Evolutionary conservation across 2,888 invertebrate species (phyloP).

Genomic region (Lottia scabra): DNA sequence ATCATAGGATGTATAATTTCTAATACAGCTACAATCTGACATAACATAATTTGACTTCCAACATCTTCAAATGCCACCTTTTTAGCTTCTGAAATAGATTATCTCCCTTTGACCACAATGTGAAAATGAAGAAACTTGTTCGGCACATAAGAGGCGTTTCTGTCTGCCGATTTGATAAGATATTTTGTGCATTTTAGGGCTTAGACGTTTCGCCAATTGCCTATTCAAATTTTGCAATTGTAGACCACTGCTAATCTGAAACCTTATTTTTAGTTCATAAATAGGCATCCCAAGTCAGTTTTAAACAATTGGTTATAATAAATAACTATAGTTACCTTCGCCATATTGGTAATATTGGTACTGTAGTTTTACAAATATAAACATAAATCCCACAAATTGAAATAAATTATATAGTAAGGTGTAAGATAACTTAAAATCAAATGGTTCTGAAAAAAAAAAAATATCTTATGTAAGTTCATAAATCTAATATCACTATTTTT

Average conservation of each 20-base stretch:
- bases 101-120: slow-evolving; percentile 5
- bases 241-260: too few species aligned
- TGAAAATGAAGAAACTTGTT: too few species aligned
- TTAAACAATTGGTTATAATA: too few species aligned
- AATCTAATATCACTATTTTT: too few species aligned
- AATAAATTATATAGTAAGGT: slow-evolving; percentile 88
- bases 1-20: slow-evolving; percentile 91
- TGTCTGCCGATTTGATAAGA: too few species aligned
- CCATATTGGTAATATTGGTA: slow-evolving; percentile 84
- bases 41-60: slow-evolving; percentile 66
- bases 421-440: slow-evolving; percentile 75
- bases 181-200: too few species aligned
- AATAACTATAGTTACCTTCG: slow-evolving; percentile 71
- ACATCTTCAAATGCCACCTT: slow-evolving; percentile 56
- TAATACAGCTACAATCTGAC: slow-evolving; percentile 85
- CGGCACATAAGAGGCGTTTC: too few species aligned
- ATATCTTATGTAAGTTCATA: not conserved
- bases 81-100: slow-evolving; percentile 40
- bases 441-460: slow-evolving; percentile 34
- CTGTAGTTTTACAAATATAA: slow-evolving; percentile 80
- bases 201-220: too few species aligned
- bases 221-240: too few species aligned
- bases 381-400: slow-evolving; percentile 88
- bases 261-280: too few species aligned
- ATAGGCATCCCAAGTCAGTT: too few species aligned